These are phyloP conservation scores for Dendrolimus pini DNA, from an alignment of 2,888 invertebrate species.

Conservation along the genomic window DNA sequence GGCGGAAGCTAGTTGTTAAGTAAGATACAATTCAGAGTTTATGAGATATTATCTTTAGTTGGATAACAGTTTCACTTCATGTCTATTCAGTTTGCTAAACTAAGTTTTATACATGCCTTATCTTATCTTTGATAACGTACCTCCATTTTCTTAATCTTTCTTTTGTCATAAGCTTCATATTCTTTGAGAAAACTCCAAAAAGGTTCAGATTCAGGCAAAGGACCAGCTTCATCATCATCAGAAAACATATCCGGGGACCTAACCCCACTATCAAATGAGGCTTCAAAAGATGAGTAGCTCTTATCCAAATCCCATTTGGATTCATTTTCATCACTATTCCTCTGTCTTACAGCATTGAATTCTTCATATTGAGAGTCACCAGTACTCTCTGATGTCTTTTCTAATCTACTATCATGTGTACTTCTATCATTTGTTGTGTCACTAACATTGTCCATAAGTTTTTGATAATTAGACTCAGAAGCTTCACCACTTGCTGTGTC, in stretches of 20 bases:
- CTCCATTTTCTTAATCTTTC: slow-evolving; percentile 56
- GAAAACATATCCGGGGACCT: slow-evolving; percentile 82
- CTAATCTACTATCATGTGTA: slow-evolving; percentile 25
- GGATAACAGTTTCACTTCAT: no score
- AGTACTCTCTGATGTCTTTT: slow-evolving; percentile 47
- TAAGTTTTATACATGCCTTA: no score
- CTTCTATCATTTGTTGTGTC: slow-evolving; percentile 31
- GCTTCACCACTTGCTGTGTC: slow-evolving; percentile 18
- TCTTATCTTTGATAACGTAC: slow-evolving; percentile 22
- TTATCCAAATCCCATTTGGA: slow-evolving; percentile 59
- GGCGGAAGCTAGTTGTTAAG: no score
- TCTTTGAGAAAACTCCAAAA: slow-evolving; percentile 59
- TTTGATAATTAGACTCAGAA: slow-evolving; percentile 19
- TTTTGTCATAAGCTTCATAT: slow-evolving; percentile 56
- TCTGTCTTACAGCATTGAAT: slow-evolving; percentile 28
- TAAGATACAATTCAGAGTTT: no score
- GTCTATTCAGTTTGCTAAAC: no score
- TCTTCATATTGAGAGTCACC: slow-evolving; percentile 52
- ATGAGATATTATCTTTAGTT: no score
- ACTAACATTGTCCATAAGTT: slow-evolving; percentile 7
- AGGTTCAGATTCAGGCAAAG: slow-evolving; percentile 33
- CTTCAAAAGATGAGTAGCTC: slow-evolving; percentile 60
- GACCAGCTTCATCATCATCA: slow-evolving; percentile 68
- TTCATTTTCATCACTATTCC: slow-evolving; percentile 35
- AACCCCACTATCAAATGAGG: slow-evolving; percentile 67